phyloP scores from a whole-genome alignment of 53 echinoderm and acorn worm genomes.

The Hippasteria phrygiana region DNA sequence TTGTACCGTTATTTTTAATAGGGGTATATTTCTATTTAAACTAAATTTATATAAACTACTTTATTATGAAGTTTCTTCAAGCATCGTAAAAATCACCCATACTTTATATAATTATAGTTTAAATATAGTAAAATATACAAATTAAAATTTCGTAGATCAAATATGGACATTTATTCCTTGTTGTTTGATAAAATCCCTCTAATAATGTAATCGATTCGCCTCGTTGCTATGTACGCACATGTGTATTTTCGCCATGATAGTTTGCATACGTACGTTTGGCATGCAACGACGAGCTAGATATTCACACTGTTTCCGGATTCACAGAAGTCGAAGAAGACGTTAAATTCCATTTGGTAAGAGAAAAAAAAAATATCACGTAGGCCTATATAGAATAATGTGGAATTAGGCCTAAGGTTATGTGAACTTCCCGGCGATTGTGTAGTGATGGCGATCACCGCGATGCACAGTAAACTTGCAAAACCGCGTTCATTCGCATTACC shows the following conservation, averaged over 20 bases:
- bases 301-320: background rate
- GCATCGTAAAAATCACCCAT: too few species aligned
- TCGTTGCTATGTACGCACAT: slow-evolving; percentile 57
- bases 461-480: too few species aligned
- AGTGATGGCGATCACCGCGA: too few species aligned
- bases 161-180: background rate
- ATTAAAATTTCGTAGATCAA: background rate
- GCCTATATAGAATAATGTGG: too few species aligned
- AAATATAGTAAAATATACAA: background rate
- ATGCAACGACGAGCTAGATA: background rate
- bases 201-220: background rate
- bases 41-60: background rate
- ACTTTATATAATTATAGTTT: background rate
- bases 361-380: too few species aligned
- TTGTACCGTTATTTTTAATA: slow-evolving; percentile 28
- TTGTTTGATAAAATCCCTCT: background rate
- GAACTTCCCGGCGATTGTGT: too few species aligned
- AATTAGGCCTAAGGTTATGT: too few species aligned
- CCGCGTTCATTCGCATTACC: too few species aligned
- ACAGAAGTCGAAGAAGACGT: background rate
- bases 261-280: background rate
- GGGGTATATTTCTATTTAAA: background rate
- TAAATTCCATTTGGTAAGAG: background rate
- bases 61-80: background rate
- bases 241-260: background rate